Percentiles rank a stretch among this genome's conserved stretches.
Conservation (phyloP, 1,140 invertebrate species). For the Drosophila obscura region DNA sequence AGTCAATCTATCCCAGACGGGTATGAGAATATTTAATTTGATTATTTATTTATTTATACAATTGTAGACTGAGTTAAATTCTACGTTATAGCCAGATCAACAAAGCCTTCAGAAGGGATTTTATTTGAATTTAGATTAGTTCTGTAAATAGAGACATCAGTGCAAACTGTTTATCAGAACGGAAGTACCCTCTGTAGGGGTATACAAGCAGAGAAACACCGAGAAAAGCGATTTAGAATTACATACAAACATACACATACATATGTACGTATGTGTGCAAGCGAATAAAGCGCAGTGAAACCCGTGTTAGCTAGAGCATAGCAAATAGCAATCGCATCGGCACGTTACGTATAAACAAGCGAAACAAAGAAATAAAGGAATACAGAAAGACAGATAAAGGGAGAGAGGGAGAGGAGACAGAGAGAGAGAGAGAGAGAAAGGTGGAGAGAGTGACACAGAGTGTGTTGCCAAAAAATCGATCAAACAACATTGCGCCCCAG, state of each 20-base stretch:
- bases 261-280: background rate
- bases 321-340: slow-evolving; percentile 27
- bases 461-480: slow-evolving; percentile 63
- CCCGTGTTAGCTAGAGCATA: slow-evolving; percentile 46
- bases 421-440: background rate
- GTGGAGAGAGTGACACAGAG: slow-evolving; percentile 4
- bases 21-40: too few species aligned
- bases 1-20: too few species aligned
- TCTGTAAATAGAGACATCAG: too few species aligned
- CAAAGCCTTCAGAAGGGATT: too few species aligned
- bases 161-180: too few species aligned
- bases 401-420: background rate
- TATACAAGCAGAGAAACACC: slow-evolving; percentile 4
- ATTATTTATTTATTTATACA: too few species aligned
- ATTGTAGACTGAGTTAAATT: too few species aligned
- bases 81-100: too few species aligned
- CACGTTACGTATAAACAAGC: slow-evolving; percentile 63
- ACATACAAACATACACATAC: too few species aligned
- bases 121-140: too few species aligned
- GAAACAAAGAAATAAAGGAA: slow-evolving; percentile 22
- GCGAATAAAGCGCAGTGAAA: slow-evolving; percentile 37
- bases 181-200: background rate
- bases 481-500: slow-evolving; percentile 49
- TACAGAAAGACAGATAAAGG: background rate
- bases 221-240: slow-evolving; percentile 26